A percentile compares a stretch with the other conserved stretches of the same genome.
These are phyloP conservation scores for Montifringilla adamsi DNA, from an alignment of 2,113 vertebrate genomes.

Conservation along the genomic window DNA sequence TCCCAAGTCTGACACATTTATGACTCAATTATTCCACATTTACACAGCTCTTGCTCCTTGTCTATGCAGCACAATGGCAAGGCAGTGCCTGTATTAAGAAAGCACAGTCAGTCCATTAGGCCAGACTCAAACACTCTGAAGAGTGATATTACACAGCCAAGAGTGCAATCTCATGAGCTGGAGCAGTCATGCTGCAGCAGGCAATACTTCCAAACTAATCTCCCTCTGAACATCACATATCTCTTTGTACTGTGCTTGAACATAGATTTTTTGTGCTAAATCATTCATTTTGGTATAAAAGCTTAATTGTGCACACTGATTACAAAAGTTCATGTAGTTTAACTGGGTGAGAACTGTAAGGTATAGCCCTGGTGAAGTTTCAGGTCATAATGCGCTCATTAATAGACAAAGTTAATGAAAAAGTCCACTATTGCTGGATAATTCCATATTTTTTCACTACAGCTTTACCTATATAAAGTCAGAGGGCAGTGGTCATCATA, in stretches of 20 bases:
- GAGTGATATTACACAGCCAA: neutral
- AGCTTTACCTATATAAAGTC: neutral
- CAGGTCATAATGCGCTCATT: neutral
- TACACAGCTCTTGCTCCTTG: neutral
- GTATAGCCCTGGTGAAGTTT: neutral
- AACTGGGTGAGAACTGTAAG: neutral
- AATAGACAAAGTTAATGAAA: neutral
- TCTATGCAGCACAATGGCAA: rapidly evolving
- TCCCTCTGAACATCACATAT: neutral
- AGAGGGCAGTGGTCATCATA: neutral
- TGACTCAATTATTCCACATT: neutral
- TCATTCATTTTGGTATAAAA: neutral
- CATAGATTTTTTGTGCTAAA: neutral
- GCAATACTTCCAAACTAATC: neutral
- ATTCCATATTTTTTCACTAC: neutral
- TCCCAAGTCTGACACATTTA: neutral
- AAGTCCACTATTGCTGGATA: neutral
- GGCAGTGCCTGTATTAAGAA: neutral
- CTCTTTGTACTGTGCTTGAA: neutral
- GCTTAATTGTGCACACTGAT: neutral
- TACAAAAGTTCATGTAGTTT: neutral
- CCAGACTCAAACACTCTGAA: neutral
- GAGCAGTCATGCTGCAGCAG: neutral
- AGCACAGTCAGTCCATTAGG: neutral
- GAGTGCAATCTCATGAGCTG: neutral